Evolutionary conservation across 2,888 invertebrate genomes (phyloP).

Genomic region (Bembecia ichneumoniformis): DNA sequence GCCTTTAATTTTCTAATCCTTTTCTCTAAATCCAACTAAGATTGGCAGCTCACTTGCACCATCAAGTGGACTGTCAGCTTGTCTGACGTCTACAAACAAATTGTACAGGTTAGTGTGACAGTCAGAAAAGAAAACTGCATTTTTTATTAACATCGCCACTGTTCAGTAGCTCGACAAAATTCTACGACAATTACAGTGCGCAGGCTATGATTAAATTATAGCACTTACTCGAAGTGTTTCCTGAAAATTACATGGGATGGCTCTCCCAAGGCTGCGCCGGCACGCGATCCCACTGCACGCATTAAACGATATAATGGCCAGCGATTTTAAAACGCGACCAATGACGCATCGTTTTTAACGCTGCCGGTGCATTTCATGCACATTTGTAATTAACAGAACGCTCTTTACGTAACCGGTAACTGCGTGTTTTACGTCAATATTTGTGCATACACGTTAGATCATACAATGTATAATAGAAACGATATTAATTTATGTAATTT

Average conservation of each 20-base stretch:
- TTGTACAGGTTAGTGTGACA: no score
- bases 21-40: no score
- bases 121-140: no score
- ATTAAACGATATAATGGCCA: conserved; percentile 49
- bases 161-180: conserved; percentile 56
- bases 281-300: conserved; percentile 66
- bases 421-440: neutral
- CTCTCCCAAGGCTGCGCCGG: conserved; percentile 59
- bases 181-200: conserved; percentile 61
- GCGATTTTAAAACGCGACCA: conserved; percentile 44
- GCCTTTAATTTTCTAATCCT: no score
- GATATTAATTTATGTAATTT: no score
- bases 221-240: conserved; percentile 66
- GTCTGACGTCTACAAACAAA: no score
- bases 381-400: conserved; percentile 31
- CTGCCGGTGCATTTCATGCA: conserved; percentile 39
- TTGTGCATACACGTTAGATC: conserved; percentile 2
- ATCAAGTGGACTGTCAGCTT: no score
- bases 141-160: conserved; percentile 16
- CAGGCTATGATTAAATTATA: conserved; percentile 71
- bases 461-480: neutral
- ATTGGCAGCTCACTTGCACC: no score
- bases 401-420: conserved; percentile 10
- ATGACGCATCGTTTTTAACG: conserved; percentile 68
- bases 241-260: conserved; percentile 71